Evolutionary conservation across 2,797 vertebrate genomes (phyloP).

Genomic region (Lepilemur ruficaudatus): DNA sequence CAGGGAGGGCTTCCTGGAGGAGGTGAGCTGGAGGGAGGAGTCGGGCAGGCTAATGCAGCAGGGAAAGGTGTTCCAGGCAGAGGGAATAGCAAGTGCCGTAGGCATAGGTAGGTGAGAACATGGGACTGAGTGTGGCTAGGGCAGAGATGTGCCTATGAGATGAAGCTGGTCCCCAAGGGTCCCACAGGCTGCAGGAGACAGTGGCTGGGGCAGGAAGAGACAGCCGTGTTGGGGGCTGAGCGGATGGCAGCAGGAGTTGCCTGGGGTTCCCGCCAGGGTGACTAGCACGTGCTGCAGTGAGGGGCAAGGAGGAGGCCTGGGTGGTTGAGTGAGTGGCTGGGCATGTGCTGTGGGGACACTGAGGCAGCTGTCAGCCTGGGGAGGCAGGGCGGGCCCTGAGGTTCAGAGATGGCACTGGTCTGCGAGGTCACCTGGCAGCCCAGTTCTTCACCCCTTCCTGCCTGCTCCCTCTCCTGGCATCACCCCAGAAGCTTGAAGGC

Average conservation of each 20-base stretch:
- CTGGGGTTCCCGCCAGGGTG: not conserved
- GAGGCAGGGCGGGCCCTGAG: not conserved
- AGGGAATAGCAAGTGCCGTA: not conserved
- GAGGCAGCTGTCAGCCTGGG: not conserved
- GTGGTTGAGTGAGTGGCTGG: not conserved
- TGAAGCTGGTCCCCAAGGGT: not conserved
- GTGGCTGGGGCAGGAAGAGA: not conserved
- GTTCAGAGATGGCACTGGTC: not conserved
- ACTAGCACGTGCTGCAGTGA: not conserved
- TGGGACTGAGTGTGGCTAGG: fast-evolving
- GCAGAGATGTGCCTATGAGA: not conserved
- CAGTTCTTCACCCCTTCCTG: not conserved
- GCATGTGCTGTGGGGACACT: not conserved
- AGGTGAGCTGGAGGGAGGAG: not conserved
- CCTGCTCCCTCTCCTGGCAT: not conserved
- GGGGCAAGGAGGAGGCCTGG: not conserved
- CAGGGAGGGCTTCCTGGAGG: conserved; percentile 19
- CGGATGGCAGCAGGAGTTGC: too few species aligned
- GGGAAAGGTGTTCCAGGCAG: not conserved
- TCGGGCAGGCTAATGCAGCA: not conserved
- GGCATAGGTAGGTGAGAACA: not conserved
- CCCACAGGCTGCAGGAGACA: not conserved
- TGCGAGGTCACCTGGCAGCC: not conserved
- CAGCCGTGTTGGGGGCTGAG: not conserved
- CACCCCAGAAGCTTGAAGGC: not conserved